Percentiles rank a stretch among this genome's conserved stretches.
phyloP scores from a whole-genome alignment of 1,140 invertebrate genomes.

The Papilio machaon region DNA sequence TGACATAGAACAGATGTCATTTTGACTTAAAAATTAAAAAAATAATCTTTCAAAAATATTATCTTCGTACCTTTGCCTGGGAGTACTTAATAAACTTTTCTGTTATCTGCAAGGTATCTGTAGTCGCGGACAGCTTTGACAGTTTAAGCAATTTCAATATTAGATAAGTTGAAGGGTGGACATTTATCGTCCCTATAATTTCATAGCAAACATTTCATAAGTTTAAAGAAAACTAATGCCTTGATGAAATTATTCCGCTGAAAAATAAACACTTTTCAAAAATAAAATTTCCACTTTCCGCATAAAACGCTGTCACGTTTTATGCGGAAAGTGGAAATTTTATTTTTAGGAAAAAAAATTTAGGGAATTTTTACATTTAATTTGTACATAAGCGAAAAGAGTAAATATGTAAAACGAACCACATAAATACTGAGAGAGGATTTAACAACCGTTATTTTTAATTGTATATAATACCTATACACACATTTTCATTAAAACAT shows the following conservation, averaged over 20 bases:
- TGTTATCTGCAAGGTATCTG: background rate
- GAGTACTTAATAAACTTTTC: background rate
- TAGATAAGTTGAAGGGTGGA: background rate
- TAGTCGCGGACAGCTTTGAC: conserved; percentile 3
- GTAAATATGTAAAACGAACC: no score
- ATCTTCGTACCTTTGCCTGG: background rate
- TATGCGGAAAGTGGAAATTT: no score
- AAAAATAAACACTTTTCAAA: background rate
- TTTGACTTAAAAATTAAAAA: no score
- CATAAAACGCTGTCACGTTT: no score
- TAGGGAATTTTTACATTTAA: no score
- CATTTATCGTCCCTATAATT: background rate
- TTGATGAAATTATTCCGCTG: background rate
- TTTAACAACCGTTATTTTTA: no score
- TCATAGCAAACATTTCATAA: background rate
- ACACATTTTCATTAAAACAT: background rate
- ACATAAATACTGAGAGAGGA: no score
- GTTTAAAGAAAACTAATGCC: background rate
- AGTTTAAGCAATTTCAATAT: conserved; percentile 6
- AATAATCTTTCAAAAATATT: background rate
- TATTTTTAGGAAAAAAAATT: no score
- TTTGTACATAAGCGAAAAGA: no score
- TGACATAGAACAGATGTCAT: no score
- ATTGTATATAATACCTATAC: background rate
- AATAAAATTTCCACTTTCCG: no score